Evolutionary conservation across 2,113 vertebrate species (phyloP).

Genomic region (Perca schrenkii): DNA sequence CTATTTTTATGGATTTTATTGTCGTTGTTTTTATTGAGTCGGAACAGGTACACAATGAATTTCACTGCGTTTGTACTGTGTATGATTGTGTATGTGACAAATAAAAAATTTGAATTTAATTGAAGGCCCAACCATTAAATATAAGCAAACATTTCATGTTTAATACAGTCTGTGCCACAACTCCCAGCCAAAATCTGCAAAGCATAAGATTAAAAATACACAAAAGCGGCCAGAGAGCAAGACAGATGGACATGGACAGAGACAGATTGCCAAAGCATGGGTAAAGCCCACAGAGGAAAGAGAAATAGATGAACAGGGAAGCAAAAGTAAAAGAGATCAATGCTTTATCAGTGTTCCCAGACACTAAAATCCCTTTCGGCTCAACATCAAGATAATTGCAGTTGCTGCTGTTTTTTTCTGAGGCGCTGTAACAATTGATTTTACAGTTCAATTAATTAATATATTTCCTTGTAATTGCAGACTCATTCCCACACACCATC

Average conservation of each 20-base stretch:
- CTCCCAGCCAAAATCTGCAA: background rate
- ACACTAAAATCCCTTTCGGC: constrained; percentile 54
- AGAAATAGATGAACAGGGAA: constrained; percentile 36
- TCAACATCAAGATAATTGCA: constrained; percentile 55
- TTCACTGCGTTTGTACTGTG: no score
- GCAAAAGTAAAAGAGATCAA: constrained; percentile 38
- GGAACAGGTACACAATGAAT: no score
- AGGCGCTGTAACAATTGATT: constrained; percentile 60
- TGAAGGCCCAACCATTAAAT: background rate
- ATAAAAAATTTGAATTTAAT: no score
- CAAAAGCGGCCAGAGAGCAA: background rate
- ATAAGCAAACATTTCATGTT: background rate
- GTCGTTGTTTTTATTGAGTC: no score
- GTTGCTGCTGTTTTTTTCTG: constrained; percentile 28
- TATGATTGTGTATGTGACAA: no score
- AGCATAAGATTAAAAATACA: constrained; percentile 8
- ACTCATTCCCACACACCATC: constrained; percentile 40
- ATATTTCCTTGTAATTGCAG: constrained; percentile 52
- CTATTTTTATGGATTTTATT: no score
- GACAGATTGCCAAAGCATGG: constrained; percentile 26
- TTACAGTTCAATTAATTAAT: constrained; percentile 60
- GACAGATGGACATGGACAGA: constrained; percentile 4
- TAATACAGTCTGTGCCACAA: background rate
- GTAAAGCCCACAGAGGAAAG: constrained; percentile 12
- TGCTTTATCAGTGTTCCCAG: constrained; percentile 58